Evolutionary conservation across 2,797 vertebrate genomes (phyloP).

Genomic region (Onychomys leucogaster): DNA sequence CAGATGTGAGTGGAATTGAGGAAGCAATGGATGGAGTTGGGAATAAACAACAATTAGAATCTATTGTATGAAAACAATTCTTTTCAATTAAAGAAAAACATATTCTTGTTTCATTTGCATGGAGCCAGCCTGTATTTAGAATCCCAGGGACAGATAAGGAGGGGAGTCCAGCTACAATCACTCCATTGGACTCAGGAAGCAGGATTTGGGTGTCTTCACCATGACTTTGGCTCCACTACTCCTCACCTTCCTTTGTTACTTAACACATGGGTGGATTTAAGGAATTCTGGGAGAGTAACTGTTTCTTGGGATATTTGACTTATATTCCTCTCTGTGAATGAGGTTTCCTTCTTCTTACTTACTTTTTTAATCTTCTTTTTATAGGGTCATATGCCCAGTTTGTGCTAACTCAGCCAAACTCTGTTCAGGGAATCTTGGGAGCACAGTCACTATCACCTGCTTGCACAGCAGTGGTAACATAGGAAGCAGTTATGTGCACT

Average conservation of each 20-base stretch:
- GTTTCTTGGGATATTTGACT: rapidly evolving
- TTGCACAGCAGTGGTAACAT: background rate
- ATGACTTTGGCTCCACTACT: background rate
- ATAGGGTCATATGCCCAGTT: constrained; percentile 52
- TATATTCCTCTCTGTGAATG: too few relatives aligned
- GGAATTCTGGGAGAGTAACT: background rate
- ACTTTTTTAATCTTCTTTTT: background rate
- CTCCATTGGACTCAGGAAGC: background rate
- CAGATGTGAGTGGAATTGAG: too few relatives aligned
- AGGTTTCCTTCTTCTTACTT: rapidly evolving
- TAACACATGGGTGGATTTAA: background rate
- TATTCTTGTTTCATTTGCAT: constrained; percentile 49
- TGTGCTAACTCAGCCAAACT: constrained; percentile 36
- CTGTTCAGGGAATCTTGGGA: background rate
- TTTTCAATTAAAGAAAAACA: too few relatives aligned
- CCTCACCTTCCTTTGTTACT: background rate
- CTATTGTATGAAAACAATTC: too few relatives aligned
- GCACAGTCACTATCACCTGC: background rate
- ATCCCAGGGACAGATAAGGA: background rate
- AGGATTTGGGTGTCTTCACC: background rate
- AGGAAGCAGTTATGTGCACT: rapidly evolving
- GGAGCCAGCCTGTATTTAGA: rapidly evolving
- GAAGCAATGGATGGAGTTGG: too few relatives aligned
- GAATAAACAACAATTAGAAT: too few relatives aligned
- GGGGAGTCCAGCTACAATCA: rapidly evolving